These are phyloP conservation scores for Deilephila elpenor DNA, from an alignment of 2,888 invertebrate genomes.

Conservation along the genomic window DNA sequence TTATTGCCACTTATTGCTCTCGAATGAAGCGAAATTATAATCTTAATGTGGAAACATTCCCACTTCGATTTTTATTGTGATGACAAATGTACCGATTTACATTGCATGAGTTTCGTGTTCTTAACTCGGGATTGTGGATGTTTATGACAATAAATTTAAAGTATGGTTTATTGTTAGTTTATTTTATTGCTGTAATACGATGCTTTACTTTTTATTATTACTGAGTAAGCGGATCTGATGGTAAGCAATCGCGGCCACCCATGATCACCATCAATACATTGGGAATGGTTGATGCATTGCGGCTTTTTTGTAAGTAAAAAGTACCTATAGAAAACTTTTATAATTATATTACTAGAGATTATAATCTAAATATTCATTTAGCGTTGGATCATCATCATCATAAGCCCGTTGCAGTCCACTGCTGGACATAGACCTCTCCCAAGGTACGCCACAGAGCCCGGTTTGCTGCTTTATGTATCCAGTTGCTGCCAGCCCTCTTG, in stretches of 20 bases:
- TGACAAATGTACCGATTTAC: conserved; percentile 26
- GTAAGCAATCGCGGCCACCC: too few species aligned
- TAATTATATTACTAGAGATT: neutral
- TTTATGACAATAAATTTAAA: neutral
- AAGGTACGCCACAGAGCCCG: too few species aligned
- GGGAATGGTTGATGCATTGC: too few species aligned
- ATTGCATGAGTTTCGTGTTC: neutral
- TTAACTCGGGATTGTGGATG: neutral
- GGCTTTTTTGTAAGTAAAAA: too few species aligned
- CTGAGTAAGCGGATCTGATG: too few species aligned
- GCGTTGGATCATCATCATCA: too few species aligned
- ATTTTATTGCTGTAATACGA: neutral
- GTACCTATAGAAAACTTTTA: neutral
- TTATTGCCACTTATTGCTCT: conserved; percentile 74
- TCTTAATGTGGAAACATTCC: conserved; percentile 47
- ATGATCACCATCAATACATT: too few species aligned
- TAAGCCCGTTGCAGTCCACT: too few species aligned
- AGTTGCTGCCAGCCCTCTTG: too few species aligned
- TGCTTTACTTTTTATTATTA: too few species aligned
- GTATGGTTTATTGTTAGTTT: neutral
- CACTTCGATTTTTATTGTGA: conserved; percentile 28
- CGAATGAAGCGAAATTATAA: conserved; percentile 75
- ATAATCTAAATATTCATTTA: neutral
- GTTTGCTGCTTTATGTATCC: too few species aligned
- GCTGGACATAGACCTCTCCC: too few species aligned